Evolutionary conservation across 2,888 invertebrate genomes (phyloP), one percentile per base, ranked within the genome.

Genomic region (Hirudinaria manillensis): DNA sequence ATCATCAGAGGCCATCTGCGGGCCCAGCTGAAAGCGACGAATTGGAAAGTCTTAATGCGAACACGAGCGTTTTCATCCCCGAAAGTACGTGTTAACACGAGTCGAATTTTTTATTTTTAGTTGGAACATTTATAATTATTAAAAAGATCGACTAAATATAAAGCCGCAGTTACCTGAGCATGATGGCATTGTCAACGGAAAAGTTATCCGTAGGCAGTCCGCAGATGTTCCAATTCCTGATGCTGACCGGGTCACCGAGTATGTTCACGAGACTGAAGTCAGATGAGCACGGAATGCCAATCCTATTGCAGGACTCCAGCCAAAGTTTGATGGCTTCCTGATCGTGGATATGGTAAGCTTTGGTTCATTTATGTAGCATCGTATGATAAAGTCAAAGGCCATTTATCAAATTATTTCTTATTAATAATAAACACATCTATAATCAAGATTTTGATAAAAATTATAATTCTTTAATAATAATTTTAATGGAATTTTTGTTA

Each of bases 271-370:
- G 85, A 79, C 91, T 91, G 85, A 91, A 96, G 82, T 92, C 89
- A 0, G 86, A 83, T 0, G 91, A 90, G 82, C 93, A 93, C 2
- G 91, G 89, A 7, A 97, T 89, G 0, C 90, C 89, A 75, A 89
- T 89, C 4, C 88, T 87, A 36, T 88, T 88, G 66, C 93, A 91
- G 51, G 81, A 75, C 65, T 79, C 79, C 73, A 83, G 81, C 85
- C 91, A 92, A 80, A 89, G 89, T 10, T 85, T 84, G 1, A 90
- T 85, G 61, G 92, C 85, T 75, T 88, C 88, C 80, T 89, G 83
- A 6, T 80, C 76, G 55, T 73, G 75, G 24, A 65, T n/a, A 34
- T n/a, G 19, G 24, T 24, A 29, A 29, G 21, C 13, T 61, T 16
- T 61, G 27, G 67, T 32, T 77, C 45, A 45, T 45, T 45, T 45